Base-by-base conservation (phyloP, 2,888 invertebrate species). In the Cordilura impudica region DNA sequence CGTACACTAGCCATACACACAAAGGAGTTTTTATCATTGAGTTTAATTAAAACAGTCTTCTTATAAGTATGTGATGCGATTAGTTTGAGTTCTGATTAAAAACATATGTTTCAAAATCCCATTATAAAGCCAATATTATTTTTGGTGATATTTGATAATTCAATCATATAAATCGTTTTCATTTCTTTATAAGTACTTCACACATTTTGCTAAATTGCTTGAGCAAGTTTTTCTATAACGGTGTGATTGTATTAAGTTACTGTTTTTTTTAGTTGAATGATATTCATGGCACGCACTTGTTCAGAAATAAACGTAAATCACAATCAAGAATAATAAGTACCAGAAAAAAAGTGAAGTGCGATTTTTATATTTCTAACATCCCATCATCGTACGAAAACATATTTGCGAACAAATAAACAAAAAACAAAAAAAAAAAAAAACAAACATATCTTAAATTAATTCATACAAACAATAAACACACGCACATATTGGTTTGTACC, bases 281-380 rank as follows among this genome's bases (percentile, higher is more conserved):
- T 49, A 66, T 65, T 69, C 56, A 58, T 49, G 56, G 39, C 78
- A 78, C 72, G 67, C 61, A 73, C 43, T 67, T 51, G 19, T 4
- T 23, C 14, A 12, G 63, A 72, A 49, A 18, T 26, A 29, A 39
- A 63, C 45, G 35, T 61, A 61, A 75, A 56, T 63, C 61, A 54
- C 26, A 43, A 14, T 19, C 39, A 65, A 49, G 31, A 43, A 58
- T 45, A 56, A 35, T 45, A 56, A 35, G 16, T n/a, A 45, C 12
- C 12, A 39, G 12, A 29, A 26, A 45, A 18, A 63, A 8, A 7
- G 4, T 10, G 6, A 4, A 49, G 12, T 16, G 16, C 8, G 16
- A 26, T 49, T 61, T 21, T 39, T 7, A n/a, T 7, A 31, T 45
- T 51, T 26, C 18, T 12, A 16, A 60, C 51, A 43, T 53, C 53